Percentiles rank a stretch among this genome's conserved stretches.
phyloP scores from a whole-genome alignment of 2,113 vertebrate genomes.

The Macaca fascicularis region DNA sequence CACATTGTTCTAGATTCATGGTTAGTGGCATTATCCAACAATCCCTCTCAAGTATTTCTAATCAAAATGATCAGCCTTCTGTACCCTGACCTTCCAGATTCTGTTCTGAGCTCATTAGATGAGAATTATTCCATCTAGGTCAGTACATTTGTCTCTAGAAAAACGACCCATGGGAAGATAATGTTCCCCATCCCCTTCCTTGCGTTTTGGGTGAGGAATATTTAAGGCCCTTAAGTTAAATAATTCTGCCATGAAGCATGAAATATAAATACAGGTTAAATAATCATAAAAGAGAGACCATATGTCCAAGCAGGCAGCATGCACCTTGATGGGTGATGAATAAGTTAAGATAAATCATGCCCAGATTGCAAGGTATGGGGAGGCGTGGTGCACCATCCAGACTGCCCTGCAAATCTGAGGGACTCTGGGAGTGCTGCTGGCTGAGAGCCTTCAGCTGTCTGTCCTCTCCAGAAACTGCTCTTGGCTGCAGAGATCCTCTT shows the following conservation, averaged over 20 bases:
- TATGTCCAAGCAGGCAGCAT: constrained; percentile 27
- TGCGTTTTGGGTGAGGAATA: neutral
- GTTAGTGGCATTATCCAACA: neutral
- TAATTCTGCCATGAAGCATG: neutral
- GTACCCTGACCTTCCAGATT: neutral
- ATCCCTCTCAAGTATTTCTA: neutral
- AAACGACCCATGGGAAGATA: neutral
- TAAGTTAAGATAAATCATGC: neutral
- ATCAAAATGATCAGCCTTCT: neutral
- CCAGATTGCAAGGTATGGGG: constrained; percentile 4
- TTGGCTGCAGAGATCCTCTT: neutral
- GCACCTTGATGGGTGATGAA: neutral
- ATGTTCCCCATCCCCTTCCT: neutral
- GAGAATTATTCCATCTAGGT: neutral
- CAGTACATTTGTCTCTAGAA: neutral
- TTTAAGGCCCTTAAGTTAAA: neutral
- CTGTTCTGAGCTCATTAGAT: neutral
- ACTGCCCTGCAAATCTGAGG: neutral
- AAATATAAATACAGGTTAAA: neutral
- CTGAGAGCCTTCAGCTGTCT: neutral
- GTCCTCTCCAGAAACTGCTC: neutral
- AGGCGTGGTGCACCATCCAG: neutral
- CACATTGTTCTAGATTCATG: neutral
- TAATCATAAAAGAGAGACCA: neutral
- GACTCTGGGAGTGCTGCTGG: neutral